Evolutionary conservation across 2,888 invertebrate genomes (phyloP), one percentile per base, ranked within the genome.

Genomic region (Amphipoea lucens): DNA sequence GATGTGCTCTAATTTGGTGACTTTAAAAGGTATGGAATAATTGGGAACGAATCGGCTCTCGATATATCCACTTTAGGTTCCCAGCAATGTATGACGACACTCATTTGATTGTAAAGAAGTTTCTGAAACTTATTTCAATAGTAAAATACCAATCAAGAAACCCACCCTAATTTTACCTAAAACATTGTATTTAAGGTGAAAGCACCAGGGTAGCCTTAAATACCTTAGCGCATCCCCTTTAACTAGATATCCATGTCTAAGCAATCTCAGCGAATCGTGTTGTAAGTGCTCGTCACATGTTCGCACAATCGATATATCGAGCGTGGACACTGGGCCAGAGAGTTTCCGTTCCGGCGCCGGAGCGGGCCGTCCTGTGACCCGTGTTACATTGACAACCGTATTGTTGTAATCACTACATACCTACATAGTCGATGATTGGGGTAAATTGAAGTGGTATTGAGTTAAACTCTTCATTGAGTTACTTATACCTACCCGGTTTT

Each of bases 291-390:
- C 17, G 40, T 79, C 69, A 87, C 36, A 75, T 79, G 88, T 87
- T 84, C 48, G 66, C 72, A 75, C 85, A 90, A 93, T 94, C 94
- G 88, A 95, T 94, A 93, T 93, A 93, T 94, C 89, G 93, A 94
- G 87, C 91, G 90, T 74, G 79, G 80, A 90, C 89, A 92, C 85
- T 92, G 87, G 90, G 89, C 85, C 87, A 91, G 84, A 42, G 82
- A 77, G 85, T 82, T 89, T 91, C 92, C 91, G 91, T 88, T 88
- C 89, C 91, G 91, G 89, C 89, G 88, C 90, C 92, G 87, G 76
- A 88, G 62, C 79, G 79, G 85, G 79, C 85, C 90, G 89, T 87
- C 88, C 81, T 88, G 86, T 93, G 92, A 94, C 92, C 94, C 92
- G 87, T 90, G 91, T 93, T 94, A 93, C 67, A 79, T 70, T 75